Conservation (phyloP, 2,797 vertebrate species). For the Sebastolobus altivelis region DNA sequence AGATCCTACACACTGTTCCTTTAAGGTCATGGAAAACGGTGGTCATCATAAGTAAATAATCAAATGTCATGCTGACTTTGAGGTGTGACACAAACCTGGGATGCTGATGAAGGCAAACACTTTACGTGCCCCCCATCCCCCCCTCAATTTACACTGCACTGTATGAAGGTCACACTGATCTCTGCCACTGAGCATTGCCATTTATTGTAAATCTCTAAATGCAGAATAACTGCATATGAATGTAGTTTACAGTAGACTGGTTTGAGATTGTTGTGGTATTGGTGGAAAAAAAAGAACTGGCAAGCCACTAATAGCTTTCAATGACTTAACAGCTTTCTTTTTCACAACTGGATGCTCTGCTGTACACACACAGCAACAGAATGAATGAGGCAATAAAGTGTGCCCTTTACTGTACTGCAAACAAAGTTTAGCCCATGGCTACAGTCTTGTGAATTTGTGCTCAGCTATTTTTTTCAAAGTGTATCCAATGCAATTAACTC, state of each 20-base stretch:
- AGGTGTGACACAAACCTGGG: not conserved
- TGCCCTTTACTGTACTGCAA: conserved; percentile 47
- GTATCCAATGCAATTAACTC: conserved; percentile 49
- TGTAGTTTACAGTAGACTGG: not conserved
- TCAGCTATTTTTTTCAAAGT: conserved; percentile 26
- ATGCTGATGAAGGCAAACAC: conserved; percentile 22
- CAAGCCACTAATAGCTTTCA: conserved; percentile 47
- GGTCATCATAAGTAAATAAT: not conserved
- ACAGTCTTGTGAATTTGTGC: conserved; percentile 33
- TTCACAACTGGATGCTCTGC: conserved; percentile 45
- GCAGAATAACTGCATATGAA: conserved; percentile 1
- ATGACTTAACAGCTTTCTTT: conserved; percentile 54
- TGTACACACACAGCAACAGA: conserved; percentile 38
- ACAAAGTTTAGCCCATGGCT: conserved; percentile 47
- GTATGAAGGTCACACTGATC: conserved; percentile 27
- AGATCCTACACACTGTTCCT: not conserved
- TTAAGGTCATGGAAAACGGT: not conserved
- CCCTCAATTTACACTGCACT: not conserved
- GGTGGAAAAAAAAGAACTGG: not conserved
- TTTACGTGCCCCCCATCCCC: not conserved
- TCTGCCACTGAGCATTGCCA: not conserved
- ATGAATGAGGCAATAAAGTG: conserved; percentile 54
- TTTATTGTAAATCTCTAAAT: conserved; percentile 20
- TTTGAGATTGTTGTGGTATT: not conserved
- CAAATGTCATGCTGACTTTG: conserved; percentile 26